A percentile compares a stretch with the other conserved stretches of the same genome.
Evolutionary conservation across 2,113 vertebrate species (phyloP).

Genomic region (Odontophorus gujanensis): DNA sequence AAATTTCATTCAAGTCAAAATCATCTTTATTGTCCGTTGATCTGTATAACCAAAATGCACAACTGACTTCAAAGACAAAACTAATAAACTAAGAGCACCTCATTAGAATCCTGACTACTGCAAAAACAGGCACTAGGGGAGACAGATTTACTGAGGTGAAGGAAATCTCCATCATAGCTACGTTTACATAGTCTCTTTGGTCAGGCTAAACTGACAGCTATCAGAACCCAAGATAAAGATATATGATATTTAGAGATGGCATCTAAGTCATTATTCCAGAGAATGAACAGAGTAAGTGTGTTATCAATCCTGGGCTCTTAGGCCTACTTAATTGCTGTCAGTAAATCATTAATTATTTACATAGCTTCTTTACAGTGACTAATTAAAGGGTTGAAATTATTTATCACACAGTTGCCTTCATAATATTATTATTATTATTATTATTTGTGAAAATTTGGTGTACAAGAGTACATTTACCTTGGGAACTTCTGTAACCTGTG

Average conservation of each 20-base stretch:
- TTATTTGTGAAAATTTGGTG: background rate
- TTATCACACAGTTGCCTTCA: background rate
- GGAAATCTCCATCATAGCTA: background rate
- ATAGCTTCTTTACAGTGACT: background rate
- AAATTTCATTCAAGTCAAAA: conserved; percentile 10
- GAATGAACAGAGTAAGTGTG: background rate
- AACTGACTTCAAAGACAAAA: conserved; percentile 40
- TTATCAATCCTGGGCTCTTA: conserved; percentile 37
- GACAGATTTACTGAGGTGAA: background rate
- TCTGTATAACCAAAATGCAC: conserved; percentile 1
- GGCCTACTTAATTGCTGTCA: conserved; percentile 27
- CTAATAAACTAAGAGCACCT: conserved; percentile 31
- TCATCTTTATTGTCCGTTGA: background rate
- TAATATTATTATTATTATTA: background rate
- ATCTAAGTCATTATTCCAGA: conserved; percentile 10
- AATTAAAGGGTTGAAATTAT: background rate
- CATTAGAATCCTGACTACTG: background rate
- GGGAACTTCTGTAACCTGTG: background rate
- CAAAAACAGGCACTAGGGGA: background rate
- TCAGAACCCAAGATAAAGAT: conserved; percentile 33
- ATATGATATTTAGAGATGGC: conserved; percentile 20
- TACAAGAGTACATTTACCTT: background rate
- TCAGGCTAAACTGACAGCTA: conserved; percentile 7
- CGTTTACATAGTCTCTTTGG: conserved; percentile 1
- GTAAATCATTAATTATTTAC: conserved; percentile 54